Percentiles rank a stretch among this genome's conserved stretches.
Evolutionary conservation across 2,888 invertebrate genomes (phyloP).

Genomic region (Tinea pellionella): DNA sequence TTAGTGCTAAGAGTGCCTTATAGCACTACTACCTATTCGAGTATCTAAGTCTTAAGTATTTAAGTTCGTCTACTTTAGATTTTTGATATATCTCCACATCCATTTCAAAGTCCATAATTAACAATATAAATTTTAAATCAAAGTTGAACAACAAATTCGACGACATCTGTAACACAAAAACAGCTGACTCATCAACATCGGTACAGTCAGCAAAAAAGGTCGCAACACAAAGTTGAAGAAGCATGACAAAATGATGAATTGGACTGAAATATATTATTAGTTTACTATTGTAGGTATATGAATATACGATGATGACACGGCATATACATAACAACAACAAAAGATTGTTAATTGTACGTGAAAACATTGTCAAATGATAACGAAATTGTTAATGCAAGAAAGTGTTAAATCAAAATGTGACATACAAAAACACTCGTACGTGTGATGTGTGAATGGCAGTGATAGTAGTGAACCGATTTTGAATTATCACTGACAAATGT

Average conservation of each 20-base stretch:
- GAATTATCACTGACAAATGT: not conserved
- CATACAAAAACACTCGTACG: too few species aligned
- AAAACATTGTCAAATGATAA: not conserved
- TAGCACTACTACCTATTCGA: too few species aligned
- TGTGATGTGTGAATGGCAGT: too few species aligned
- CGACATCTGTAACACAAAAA: not conserved
- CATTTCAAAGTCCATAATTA: too few species aligned
- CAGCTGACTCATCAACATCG: not conserved
- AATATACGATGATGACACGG: not conserved
- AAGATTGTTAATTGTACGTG: not conserved
- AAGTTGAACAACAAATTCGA: not conserved
- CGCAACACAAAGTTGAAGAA: not conserved
- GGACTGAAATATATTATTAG: not conserved
- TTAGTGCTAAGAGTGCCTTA: too few species aligned
- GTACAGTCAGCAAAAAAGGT: too few species aligned
- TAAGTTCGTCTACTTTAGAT: too few species aligned
- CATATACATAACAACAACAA: not conserved
- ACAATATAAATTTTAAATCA: too few species aligned
- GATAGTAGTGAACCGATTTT: conserved; percentile 22
- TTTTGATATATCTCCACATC: too few species aligned
- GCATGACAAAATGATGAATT: not conserved
- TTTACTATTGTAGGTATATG: not conserved
- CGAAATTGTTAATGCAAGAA: too few species aligned
- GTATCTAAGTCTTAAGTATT: too few species aligned
- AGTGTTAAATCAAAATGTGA: too few species aligned